Percentiles rank a stretch among this genome's conserved stretches.
phyloP scores from a whole-genome alignment of 2,888 invertebrate genomes.

The Resseliella maxima region DNA sequence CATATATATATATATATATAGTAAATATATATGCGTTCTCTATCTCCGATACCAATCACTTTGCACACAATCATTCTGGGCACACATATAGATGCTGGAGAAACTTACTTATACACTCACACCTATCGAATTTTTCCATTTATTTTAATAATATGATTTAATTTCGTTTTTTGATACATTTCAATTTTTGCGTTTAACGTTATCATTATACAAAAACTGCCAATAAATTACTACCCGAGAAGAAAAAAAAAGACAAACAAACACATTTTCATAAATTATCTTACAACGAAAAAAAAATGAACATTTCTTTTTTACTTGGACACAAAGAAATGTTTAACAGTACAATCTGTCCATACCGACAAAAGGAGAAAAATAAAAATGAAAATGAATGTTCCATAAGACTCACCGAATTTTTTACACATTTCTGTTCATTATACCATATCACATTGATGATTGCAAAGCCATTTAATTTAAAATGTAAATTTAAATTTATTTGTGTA shows the following conservation, averaged over 20 bases:
- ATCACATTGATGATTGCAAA: background rate
- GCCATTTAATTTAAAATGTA: background rate
- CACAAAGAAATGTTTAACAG: background rate
- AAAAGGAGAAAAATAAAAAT: no score
- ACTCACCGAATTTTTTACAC: background rate
- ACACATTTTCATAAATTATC: background rate
- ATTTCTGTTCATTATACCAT: background rate
- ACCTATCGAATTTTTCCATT: background rate
- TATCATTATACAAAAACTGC: conserved; percentile 5
- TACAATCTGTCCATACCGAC: background rate
- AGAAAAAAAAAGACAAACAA: background rate
- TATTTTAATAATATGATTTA: background rate
- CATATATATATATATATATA: conserved; percentile 32
- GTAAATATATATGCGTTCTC: conserved; percentile 43
- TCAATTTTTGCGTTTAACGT: background rate
- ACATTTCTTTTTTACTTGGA: background rate
- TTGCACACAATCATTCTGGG: background rate
- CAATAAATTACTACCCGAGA: background rate
- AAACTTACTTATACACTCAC: background rate
- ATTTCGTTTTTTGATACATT: background rate
- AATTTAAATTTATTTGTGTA: no score
- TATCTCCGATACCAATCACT: conserved; percentile 25
- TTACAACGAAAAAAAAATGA: background rate
- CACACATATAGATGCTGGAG: background rate
- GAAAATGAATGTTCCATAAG: background rate